A percentile compares a stretch with the other conserved stretches of the same genome.
phyloP scores from a whole-genome alignment of 2,113 vertebrate genomes.

The Petaurus breviceps region DNA sequence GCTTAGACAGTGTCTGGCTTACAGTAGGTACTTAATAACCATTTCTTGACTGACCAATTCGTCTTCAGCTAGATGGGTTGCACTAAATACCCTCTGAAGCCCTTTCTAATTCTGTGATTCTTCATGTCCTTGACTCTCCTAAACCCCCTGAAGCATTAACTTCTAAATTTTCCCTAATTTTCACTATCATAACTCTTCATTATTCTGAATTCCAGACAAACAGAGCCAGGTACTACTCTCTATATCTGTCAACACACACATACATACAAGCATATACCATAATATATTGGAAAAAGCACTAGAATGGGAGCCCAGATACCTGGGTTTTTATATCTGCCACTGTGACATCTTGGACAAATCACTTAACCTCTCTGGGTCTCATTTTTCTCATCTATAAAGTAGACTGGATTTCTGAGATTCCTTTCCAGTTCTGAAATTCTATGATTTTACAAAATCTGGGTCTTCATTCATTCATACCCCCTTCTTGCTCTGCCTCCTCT shows the following conservation, averaged over 20 bases:
- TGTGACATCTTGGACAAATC: neutral
- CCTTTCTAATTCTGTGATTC: neutral
- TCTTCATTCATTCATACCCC: neutral
- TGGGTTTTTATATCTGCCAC: neutral
- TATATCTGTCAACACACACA: neutral
- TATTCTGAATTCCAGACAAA: neutral
- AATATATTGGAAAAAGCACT: neutral
- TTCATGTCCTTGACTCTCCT: neutral
- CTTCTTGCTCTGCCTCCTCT: neutral
- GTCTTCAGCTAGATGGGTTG: neutral
- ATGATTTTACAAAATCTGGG: neutral
- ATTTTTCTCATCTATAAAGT: neutral
- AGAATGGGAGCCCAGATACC: neutral
- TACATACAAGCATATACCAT: neutral
- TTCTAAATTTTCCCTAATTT: neutral
- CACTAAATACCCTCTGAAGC: neutral
- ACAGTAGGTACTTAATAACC: neutral
- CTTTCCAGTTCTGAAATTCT: neutral
- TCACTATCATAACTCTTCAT: neutral
- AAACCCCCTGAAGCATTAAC: neutral
- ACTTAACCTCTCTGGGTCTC: neutral
- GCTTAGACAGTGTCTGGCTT: neutral
- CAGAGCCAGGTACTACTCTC: neutral
- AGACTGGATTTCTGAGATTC: neutral
- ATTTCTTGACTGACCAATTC: neutral